Evolutionary conservation across 2,797 vertebrate genomes (phyloP).

Genomic region (Gobio occitaniae): DNA sequence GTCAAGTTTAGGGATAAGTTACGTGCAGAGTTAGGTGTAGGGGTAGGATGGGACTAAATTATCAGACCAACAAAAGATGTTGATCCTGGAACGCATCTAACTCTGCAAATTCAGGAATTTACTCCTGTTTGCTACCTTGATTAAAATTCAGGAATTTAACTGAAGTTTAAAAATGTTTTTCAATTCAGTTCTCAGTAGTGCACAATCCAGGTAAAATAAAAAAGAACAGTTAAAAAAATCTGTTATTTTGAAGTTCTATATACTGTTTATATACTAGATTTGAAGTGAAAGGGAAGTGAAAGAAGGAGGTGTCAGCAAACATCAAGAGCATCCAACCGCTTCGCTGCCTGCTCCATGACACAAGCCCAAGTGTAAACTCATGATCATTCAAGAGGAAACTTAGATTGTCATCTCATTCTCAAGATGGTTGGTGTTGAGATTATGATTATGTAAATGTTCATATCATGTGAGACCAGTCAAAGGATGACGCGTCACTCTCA

Average conservation of each 20-base stretch:
- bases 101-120: not conserved
- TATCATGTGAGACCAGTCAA: not conserved
- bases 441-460: not conserved
- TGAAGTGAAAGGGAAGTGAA: conserved; percentile 21
- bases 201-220: not conserved
- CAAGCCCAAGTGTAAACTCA: not conserved
- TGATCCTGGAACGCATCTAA: not conserved
- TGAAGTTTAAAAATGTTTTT: not conserved
- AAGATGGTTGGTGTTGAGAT: not conserved
- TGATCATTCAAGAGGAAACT: not conserved
- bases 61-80: not conserved
- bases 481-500: not conserved
- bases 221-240: not conserved
- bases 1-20: not conserved
- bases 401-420: not conserved
- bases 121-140: not conserved
- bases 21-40: not conserved
- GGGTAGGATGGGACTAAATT: not conserved
- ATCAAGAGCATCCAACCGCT: not conserved
- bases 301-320: not conserved
- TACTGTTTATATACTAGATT: not conserved
- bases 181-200: not conserved
- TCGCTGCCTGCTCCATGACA: not conserved
- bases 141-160: not conserved
- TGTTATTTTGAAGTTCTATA: not conserved